Conservation (phyloP, 2,113 vertebrate species). For the Callionymus lyra region DNA sequence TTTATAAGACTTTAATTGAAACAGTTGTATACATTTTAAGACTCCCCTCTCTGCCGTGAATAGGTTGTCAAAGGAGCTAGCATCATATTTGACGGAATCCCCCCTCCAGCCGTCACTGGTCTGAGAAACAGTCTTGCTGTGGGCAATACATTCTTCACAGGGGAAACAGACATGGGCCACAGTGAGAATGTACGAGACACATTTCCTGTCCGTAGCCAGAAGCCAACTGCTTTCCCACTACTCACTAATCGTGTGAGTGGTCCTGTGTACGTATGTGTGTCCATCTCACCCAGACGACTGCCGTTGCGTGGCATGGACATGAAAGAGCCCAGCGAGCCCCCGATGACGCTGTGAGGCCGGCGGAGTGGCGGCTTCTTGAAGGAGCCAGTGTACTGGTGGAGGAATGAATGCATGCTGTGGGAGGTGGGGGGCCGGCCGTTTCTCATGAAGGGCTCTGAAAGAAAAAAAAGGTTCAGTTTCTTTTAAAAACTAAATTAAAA, state of each 20-base stretch:
- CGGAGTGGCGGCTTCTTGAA: conserved; percentile 92
- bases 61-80: conserved; percentile 15
- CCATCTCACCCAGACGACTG: conserved; percentile 83
- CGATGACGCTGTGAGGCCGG: conserved; percentile 92
- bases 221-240: conserved; percentile 40
- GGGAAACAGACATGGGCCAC: conserved; percentile 7
- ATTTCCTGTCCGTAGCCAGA: conserved; percentile 49
- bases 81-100: conserved; percentile 18
- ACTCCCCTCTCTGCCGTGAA: conserved; percentile 4
- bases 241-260: conserved; percentile 27
- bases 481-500: not conserved
- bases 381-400: conserved; percentile 92
- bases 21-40: no score
- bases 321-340: conserved; percentile 87
- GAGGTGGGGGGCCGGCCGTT: conserved; percentile 90
- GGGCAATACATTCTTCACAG: not conserved
- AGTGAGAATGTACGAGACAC: conserved; percentile 25
- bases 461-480: conserved; percentile 3
- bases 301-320: conserved; percentile 92
- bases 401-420: conserved; percentile 95
- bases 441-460: conserved; percentile 91
- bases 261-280: not conserved
- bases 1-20: no score
- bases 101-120: no score
- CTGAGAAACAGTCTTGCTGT: no score